phyloP scores from a whole-genome alignment of 2,888 invertebrate species.

The Aspidiotus destructor region DNA sequence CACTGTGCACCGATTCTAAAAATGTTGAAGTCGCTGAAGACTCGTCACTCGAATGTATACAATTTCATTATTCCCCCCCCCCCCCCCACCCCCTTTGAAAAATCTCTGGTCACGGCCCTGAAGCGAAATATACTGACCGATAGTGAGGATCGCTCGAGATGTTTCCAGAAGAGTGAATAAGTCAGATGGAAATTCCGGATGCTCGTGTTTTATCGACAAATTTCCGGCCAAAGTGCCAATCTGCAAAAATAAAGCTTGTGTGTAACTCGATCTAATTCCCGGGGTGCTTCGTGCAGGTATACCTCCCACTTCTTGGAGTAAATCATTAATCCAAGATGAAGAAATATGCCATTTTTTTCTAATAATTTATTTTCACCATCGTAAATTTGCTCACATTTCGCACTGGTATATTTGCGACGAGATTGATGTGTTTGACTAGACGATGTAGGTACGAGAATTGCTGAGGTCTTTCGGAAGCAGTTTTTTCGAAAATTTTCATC shows the following conservation, averaged over 20 bases:
- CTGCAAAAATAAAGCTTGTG: conserved; percentile 31
- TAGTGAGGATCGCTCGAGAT: conserved; percentile 49
- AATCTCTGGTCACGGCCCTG: too few species aligned
- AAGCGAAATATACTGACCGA: conserved; percentile 41
- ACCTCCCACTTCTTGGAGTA: too few species aligned
- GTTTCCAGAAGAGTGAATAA: conserved; percentile 55
- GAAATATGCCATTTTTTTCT: too few species aligned
- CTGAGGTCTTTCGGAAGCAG: conserved; percentile 39
- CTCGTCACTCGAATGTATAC: too few species aligned
- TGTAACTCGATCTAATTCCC: too few species aligned
- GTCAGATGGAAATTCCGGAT: conserved; percentile 62
- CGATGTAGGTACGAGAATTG: conserved; percentile 52
- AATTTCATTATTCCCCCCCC: too few species aligned
- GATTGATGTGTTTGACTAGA: conserved; percentile 54
- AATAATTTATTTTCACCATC: too few species aligned
- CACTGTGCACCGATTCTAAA: too few species aligned
- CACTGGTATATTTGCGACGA: conserved; percentile 61
- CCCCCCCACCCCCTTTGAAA: too few species aligned
- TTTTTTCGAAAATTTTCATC: conserved; percentile 42
- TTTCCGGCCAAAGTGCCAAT: conserved; percentile 59
- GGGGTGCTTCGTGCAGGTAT: too few species aligned
- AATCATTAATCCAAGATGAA: too few species aligned
- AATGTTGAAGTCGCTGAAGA: too few species aligned
- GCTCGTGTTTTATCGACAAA: conserved; percentile 55
- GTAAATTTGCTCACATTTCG: conserved; percentile 53